These are phyloP conservation scores for Spisula subtruncata DNA, from an alignment of 2,888 invertebrate species.

Conservation along the genomic window DNA sequence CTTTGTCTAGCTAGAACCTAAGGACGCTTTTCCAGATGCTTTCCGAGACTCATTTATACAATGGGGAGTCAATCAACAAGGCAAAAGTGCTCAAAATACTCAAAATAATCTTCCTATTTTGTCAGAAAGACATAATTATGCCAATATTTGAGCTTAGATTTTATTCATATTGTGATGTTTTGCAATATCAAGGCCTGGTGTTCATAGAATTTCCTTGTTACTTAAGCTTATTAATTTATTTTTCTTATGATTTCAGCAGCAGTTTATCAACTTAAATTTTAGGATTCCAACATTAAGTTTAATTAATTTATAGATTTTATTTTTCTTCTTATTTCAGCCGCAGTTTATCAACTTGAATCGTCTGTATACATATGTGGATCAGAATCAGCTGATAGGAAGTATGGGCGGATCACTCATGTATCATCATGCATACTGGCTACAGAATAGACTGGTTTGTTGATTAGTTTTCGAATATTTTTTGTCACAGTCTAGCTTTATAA, in stretches of 20 bases:
- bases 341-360: constrained; percentile 92
- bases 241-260: constrained; percentile 89
- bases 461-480: background rate
- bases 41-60: no score
- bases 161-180: no score
- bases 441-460: constrained; percentile 91
- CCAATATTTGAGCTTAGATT: no score
- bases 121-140: no score
- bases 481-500: no score
- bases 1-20: no score
- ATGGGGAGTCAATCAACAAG: no score
- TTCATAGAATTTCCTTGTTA: background rate
- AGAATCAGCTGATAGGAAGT: constrained; percentile 92
- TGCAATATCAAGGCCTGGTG: no score
- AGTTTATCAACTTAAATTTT: constrained; percentile 91
- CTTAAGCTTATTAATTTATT: background rate
- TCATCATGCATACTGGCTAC: constrained; percentile 93
- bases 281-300: no score
- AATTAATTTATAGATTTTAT: background rate
- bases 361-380: constrained; percentile 91
- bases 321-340: constrained; percentile 89
- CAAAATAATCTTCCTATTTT: no score
- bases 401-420: constrained; percentile 92
- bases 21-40: no score
- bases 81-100: no score